Conservation (phyloP, 1,140 invertebrate genomes). For the Penaeus vannamei region DNA sequence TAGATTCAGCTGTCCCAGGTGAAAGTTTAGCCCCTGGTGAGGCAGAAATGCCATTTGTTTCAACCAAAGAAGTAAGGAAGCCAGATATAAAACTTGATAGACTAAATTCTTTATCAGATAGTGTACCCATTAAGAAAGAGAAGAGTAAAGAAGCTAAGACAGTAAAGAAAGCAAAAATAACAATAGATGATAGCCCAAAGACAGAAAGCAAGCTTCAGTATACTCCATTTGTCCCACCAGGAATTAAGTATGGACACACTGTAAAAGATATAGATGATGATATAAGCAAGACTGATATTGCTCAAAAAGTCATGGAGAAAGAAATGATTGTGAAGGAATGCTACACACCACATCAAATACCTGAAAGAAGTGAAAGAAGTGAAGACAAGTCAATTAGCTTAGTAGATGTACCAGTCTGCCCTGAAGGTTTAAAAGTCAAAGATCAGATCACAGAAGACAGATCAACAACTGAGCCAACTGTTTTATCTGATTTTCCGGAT, state of each 20-base stretch:
- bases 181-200: slow-evolving; percentile 3
- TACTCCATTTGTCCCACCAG: not conserved
- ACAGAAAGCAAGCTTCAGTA: not conserved
- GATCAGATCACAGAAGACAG: not conserved
- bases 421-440: not conserved
- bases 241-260: slow-evolving; percentile 29
- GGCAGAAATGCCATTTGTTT: slow-evolving; percentile 20
- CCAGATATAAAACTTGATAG: slow-evolving; percentile 11
- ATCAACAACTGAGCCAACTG: not conserved
- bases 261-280: too few relatives aligned
- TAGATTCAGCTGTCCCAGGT: not conserved
- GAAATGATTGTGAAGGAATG: too few relatives aligned
- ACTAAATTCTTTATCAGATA: not conserved
- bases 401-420: too few relatives aligned
- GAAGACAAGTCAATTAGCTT: too few relatives aligned
- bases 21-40: not conserved
- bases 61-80: slow-evolving; percentile 8
- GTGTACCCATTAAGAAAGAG: not conserved
- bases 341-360: too few relatives aligned
- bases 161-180: not conserved
- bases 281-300: too few relatives aligned
- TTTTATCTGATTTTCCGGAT: not conserved
- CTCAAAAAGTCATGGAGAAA: too few relatives aligned
- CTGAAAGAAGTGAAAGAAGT: too few relatives aligned
- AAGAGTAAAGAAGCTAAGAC: not conserved